phyloP scores from a whole-genome alignment of 1,140 invertebrate species.

The Lepidurus couesii region DNA sequence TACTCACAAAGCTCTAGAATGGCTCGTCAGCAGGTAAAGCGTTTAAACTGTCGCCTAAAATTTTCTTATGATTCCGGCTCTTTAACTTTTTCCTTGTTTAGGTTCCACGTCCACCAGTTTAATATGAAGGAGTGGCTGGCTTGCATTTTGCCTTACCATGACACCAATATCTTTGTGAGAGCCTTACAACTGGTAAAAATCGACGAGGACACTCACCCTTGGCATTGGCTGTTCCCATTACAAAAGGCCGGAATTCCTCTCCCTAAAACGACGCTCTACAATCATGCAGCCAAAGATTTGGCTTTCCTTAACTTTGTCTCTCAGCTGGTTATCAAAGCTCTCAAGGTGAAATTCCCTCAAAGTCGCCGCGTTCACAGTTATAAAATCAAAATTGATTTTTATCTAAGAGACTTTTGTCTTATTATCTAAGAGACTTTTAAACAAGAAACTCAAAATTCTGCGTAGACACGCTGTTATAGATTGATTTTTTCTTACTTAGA shows the following conservation, averaged over 20 bases:
- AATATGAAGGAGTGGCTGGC: conserved; percentile 74
- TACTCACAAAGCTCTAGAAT: conserved; percentile 84
- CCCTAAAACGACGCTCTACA: conserved; percentile 62
- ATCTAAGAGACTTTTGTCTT: no score
- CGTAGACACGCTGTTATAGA: no score
- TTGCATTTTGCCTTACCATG: conserved; percentile 82
- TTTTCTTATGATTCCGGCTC: no score
- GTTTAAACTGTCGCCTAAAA: background rate
- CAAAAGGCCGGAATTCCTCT: conserved; percentile 68
- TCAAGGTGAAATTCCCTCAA: conserved; percentile 49
- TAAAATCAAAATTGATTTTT: no score
- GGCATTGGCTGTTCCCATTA: conserved; percentile 68
- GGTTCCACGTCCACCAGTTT: conserved; percentile 81
- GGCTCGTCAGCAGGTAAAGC: conserved; percentile 67
- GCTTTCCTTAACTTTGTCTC: conserved; percentile 69
- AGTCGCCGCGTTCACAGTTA: no score
- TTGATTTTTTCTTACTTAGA: background rate
- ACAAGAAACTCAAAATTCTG: no score
- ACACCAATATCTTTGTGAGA: conserved; percentile 78
- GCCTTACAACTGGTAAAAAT: conserved; percentile 70
- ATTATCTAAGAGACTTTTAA: no score
- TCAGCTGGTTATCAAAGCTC: conserved; percentile 57
- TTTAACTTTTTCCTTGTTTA: conserved; percentile 39
- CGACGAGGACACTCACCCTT: conserved; percentile 55
- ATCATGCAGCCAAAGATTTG: conserved; percentile 60